A percentile compares a stretch with the other conserved stretches of the same genome.
Evolutionary conservation across 1,140 invertebrate species (phyloP).

Genomic region (Panagrolaimus sp.): DNA sequence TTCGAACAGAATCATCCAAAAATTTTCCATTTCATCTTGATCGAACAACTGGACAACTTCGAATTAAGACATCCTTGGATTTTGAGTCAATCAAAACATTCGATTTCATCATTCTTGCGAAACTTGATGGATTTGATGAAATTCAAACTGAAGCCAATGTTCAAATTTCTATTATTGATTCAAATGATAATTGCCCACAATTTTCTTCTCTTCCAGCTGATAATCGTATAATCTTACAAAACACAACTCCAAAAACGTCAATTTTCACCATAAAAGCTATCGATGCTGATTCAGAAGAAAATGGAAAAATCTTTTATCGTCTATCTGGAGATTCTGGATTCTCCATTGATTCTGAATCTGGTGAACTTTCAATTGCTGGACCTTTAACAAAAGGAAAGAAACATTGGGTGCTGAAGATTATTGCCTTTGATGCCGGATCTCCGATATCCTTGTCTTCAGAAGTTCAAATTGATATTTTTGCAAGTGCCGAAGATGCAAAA

Average conservation of each 20-base stretch:
- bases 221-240: constrained; percentile 21
- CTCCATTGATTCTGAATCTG: background rate
- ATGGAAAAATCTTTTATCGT: constrained; percentile 61
- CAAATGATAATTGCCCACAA: constrained; percentile 41
- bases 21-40: constrained; percentile 39
- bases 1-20: constrained; percentile 14
- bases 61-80: constrained; percentile 28
- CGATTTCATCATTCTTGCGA: constrained; percentile 30
- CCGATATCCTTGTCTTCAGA: background rate
- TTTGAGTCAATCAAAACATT: constrained; percentile 22
- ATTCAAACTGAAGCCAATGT: constrained; percentile 8
- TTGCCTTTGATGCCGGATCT: background rate
- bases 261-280: constrained; percentile 60
- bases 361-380: background rate
- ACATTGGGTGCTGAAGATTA: background rate
- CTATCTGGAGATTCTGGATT: constrained; percentile 15
- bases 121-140: constrained; percentile 30
- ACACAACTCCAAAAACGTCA: constrained; percentile 22
- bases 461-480: background rate
- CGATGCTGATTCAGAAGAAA: constrained; percentile 61
- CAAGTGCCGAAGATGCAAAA: background rate
- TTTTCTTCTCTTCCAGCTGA: constrained; percentile 32
- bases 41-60: constrained; percentile 30
- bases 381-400: background rate
- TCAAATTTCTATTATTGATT: constrained; percentile 21